Conservation (phyloP, 1,140 invertebrate genomes). For the Temnothorax curvispinosus region DNA sequence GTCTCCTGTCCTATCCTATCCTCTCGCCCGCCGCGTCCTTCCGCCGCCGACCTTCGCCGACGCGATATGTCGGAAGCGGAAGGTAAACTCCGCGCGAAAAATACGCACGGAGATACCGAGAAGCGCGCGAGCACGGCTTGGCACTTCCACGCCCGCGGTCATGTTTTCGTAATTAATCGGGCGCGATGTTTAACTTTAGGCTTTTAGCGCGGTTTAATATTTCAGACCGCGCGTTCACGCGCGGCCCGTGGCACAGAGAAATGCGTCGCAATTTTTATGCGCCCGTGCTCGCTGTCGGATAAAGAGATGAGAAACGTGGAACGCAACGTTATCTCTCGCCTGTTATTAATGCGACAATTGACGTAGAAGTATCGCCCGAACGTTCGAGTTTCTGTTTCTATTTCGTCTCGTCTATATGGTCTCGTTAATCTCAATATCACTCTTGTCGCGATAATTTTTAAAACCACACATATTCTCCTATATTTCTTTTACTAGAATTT, state of each 20-base stretch:
- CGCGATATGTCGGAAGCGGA: slow-evolving; percentile 24
- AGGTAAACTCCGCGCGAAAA: slow-evolving; percentile 32
- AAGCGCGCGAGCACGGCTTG: neutral
- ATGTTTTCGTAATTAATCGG: slow-evolving; percentile 61
- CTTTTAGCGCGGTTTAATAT: slow-evolving; percentile 61
- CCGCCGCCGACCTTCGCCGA: slow-evolving; percentile 3
- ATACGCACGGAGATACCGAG: slow-evolving; percentile 28
- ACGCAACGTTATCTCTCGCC: slow-evolving; percentile 43
- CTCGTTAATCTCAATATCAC: slow-evolving; percentile 29
- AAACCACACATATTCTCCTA: neutral
- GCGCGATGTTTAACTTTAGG: slow-evolving; percentile 61
- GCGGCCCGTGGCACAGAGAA: slow-evolving; percentile 42
- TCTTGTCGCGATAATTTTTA: neutral
- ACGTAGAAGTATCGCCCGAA: slow-evolving; percentile 15
- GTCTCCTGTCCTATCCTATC: neutral
- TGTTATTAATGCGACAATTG: slow-evolving; percentile 52
- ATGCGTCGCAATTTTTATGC: slow-evolving; percentile 55
- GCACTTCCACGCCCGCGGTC: slow-evolving; percentile 21
- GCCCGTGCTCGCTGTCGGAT: slow-evolving; percentile 25
- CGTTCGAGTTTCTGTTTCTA: neutral
- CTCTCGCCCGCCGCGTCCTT: slow-evolving; percentile 1
- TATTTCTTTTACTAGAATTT: neutral
- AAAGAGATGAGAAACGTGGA: slow-evolving; percentile 18
- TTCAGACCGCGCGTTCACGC: slow-evolving; percentile 34
- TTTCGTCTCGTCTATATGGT: neutral